Percentiles rank a stretch among this genome's conserved stretches.
Conservation (phyloP, 2,888 invertebrate genomes). For the Alsophila aescularia region DNA sequence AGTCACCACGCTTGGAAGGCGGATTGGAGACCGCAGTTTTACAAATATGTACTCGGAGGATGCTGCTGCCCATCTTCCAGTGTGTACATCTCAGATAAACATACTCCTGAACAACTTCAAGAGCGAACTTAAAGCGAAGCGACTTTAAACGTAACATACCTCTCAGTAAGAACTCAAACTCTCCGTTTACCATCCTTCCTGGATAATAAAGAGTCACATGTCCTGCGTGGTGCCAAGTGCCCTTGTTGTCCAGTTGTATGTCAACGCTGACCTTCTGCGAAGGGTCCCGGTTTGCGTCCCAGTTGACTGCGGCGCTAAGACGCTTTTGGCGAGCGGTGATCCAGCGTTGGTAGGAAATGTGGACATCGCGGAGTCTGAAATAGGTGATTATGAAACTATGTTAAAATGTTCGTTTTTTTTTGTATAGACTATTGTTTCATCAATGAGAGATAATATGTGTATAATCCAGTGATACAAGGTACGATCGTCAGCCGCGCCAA, state of each 20-base stretch:
- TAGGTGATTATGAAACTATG: not conserved
- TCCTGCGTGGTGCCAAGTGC: conserved; percentile 86
- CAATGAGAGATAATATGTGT: no score
- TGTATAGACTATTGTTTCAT: no score
- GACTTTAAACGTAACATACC: conserved; percentile 52
- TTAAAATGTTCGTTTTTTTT: no score
- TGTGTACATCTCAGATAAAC: no score
- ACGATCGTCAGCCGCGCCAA: no score
- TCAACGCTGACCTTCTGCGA: conserved; percentile 87
- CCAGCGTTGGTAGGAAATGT: conserved; percentile 86
- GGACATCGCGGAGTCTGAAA: conserved; percentile 88
- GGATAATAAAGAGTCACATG: conserved; percentile 89
- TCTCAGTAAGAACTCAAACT: conserved; percentile 85
- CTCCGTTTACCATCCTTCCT: conserved; percentile 88
- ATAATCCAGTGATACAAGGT: no score
- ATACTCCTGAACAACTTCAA: no score
- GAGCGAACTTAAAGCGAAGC: no score
- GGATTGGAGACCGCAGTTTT: no score
- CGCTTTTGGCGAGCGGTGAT: conserved; percentile 86
- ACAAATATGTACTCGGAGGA: no score
- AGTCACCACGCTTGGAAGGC: no score
- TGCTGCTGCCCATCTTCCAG: no score
- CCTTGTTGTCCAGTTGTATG: conserved; percentile 85
- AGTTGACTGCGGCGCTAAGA: conserved; percentile 89
- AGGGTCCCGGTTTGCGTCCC: conserved; percentile 94